Conservation (phyloP, 1,140 invertebrate species). For the Wasmannia auropunctata region DNA sequence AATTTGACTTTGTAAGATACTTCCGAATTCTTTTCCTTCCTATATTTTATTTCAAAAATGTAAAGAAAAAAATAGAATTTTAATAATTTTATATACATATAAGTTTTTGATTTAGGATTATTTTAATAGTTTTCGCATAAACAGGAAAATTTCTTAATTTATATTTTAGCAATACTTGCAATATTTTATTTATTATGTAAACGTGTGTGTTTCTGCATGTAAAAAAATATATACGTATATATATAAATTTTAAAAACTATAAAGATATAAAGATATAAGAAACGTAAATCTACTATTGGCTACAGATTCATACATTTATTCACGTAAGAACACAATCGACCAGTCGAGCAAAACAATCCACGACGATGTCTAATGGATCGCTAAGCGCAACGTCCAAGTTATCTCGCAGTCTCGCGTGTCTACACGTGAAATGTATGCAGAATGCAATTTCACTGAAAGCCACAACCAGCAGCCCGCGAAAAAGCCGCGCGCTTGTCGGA, state of each 20-base stretch:
- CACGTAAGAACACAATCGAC: neutral
- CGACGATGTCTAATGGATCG: conserved; percentile 35
- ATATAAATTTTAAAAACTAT: neutral
- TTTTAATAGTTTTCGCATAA: neutral
- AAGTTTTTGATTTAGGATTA: neutral
- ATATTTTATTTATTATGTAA: neutral
- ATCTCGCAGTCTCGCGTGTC: neutral
- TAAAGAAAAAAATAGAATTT: neutral
- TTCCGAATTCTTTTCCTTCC: neutral
- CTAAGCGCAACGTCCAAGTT: conserved; percentile 21
- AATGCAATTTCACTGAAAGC: conserved; percentile 56
- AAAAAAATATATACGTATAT: neutral
- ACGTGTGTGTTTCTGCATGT: neutral
- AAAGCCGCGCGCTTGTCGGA: conserved; percentile 21
- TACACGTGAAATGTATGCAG: conserved; percentile 49
- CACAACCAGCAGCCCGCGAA: conserved; percentile 30
- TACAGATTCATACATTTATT: neutral
- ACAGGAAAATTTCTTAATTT: neutral
- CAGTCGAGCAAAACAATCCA: conserved; percentile 7
- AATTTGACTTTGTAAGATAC: neutral
- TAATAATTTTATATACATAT: neutral
- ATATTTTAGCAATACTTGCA: neutral
- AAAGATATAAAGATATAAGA: neutral
- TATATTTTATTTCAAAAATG: neutral
- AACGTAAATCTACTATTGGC: neutral